Conservation (phyloP, 2,888 invertebrate species). For the Erebia ligea region DNA sequence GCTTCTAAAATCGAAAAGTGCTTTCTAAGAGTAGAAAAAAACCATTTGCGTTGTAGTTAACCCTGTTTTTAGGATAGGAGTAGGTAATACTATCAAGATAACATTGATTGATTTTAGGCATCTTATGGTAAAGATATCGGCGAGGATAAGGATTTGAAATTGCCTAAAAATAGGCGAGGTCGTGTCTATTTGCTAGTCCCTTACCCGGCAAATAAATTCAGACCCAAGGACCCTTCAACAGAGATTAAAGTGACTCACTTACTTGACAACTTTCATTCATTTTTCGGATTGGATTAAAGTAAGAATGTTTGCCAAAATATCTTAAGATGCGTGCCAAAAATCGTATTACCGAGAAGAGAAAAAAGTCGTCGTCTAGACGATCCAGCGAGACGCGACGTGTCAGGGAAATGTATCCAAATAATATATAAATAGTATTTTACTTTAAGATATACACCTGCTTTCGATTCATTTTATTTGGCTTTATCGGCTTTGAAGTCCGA, state of each 20-base stretch:
- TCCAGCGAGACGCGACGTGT: conserved; percentile 68
- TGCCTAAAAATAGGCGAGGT: neutral
- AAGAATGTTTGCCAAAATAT: conserved; percentile 75
- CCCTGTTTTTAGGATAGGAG: too few relatives aligned
- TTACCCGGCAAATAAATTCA: neutral
- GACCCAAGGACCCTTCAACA: conserved; percentile 54
- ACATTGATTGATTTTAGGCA: too few relatives aligned
- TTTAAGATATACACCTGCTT: conserved; percentile 7
- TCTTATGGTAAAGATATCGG: too few relatives aligned
- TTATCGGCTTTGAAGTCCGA: neutral
- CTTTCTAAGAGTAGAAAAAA: too few relatives aligned
- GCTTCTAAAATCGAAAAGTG: too few relatives aligned
- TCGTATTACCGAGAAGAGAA: conserved; percentile 76
- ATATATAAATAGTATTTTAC: conserved; percentile 24
- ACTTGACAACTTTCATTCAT: conserved; percentile 77
- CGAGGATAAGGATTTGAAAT: too few relatives aligned
- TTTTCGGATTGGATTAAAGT: conserved; percentile 73
- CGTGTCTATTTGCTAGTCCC: conserved; percentile 35
- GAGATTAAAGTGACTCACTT: conserved; percentile 58
- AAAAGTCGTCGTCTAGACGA: conserved; percentile 75
- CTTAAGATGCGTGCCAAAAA: conserved; percentile 74
- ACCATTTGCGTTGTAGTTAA: too few relatives aligned
- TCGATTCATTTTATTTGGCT: neutral
- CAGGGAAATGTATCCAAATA: conserved; percentile 46
- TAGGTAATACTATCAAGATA: too few relatives aligned